phyloP scores from a whole-genome alignment of 2,797 vertebrate genomes.

The Eulemur coronatus region DNA sequence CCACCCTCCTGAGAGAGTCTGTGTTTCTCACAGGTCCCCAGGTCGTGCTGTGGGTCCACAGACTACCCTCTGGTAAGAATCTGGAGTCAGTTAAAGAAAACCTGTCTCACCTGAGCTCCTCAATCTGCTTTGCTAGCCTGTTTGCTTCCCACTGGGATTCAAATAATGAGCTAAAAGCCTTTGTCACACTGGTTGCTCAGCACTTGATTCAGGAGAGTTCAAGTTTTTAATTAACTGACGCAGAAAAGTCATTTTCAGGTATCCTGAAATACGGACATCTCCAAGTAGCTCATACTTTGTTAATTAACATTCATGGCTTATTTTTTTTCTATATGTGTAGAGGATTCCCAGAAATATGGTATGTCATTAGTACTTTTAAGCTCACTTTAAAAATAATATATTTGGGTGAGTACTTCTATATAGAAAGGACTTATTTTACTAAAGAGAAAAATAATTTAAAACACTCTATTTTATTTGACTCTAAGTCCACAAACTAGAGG shows the following conservation, averaged over 20 bases:
- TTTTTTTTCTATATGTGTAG: neutral
- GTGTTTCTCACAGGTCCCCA: neutral
- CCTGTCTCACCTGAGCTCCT: neutral
- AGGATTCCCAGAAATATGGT: neutral
- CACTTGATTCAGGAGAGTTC: constrained; percentile 18
- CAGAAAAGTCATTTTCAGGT: constrained; percentile 45
- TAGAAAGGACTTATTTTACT: neutral
- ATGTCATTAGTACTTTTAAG: neutral
- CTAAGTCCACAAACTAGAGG: neutral
- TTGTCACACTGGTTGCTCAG: constrained; percentile 6
- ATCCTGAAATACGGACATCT: neutral
- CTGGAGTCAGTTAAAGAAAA: neutral
- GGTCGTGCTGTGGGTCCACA: neutral
- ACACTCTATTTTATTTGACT: neutral
- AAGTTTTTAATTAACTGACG: constrained; percentile 40
- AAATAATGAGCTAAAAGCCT: constrained; percentile 42
- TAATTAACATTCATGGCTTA: neutral
- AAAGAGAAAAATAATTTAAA: neutral
- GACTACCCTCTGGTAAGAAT: neutral
- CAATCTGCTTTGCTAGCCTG: neutral
- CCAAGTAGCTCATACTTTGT: neutral
- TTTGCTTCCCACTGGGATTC: constrained; percentile 15
- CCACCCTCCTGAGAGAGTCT: no score
- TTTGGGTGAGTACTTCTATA: neutral
- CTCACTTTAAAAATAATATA: constrained; percentile 9